These are phyloP conservation scores for Lordiphosa collinella DNA, from an alignment of 1,140 invertebrate genomes.

Conservation along the genomic window DNA sequence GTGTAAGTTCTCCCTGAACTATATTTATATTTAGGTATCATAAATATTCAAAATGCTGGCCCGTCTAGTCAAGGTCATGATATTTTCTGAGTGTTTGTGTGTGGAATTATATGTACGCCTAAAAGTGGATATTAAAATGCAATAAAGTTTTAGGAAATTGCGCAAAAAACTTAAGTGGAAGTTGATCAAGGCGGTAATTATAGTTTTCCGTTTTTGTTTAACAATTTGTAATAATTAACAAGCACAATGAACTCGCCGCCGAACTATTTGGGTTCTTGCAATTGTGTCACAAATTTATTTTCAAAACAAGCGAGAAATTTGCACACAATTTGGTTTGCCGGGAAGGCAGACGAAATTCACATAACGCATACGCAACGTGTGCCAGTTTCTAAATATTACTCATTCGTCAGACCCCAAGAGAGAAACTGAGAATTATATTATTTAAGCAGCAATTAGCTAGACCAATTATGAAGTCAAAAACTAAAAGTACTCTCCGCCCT, in stretches of 20 bases:
- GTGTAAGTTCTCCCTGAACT: slow-evolving; percentile 58
- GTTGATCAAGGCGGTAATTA: slow-evolving; percentile 8
- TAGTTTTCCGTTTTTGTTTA: slow-evolving; percentile 5
- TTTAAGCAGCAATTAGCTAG: too few relatives aligned
- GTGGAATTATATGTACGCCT: slow-evolving; percentile 7
- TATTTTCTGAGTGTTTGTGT: slow-evolving; percentile 16
- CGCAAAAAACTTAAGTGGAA: slow-evolving; percentile 9
- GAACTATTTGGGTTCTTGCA: slow-evolving; percentile 11
- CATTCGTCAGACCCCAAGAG: slow-evolving; percentile 6
- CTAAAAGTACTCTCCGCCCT: too few relatives aligned
- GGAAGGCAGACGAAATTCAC: slow-evolving; percentile 15
- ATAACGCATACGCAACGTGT: slow-evolving; percentile 44
- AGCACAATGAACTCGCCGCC: slow-evolving; percentile 31
- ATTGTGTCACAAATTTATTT: slow-evolving; percentile 72
- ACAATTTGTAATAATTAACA: slow-evolving; percentile 38
- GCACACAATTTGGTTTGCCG: slow-evolving; percentile 18
- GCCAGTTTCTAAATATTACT: slow-evolving; percentile 29
- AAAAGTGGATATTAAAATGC: slow-evolving; percentile 39
- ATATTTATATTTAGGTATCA: slow-evolving; percentile 61
- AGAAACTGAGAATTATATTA: background rate
- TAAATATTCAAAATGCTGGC: slow-evolving; percentile 59
- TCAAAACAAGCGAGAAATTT: slow-evolving; percentile 49
- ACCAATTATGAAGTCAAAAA: too few relatives aligned
- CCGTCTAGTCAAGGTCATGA: slow-evolving; percentile 59
- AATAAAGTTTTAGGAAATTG: slow-evolving; percentile 24